Conservation (phyloP, 1,140 invertebrate species). For the Holotrichia oblita region DNA sequence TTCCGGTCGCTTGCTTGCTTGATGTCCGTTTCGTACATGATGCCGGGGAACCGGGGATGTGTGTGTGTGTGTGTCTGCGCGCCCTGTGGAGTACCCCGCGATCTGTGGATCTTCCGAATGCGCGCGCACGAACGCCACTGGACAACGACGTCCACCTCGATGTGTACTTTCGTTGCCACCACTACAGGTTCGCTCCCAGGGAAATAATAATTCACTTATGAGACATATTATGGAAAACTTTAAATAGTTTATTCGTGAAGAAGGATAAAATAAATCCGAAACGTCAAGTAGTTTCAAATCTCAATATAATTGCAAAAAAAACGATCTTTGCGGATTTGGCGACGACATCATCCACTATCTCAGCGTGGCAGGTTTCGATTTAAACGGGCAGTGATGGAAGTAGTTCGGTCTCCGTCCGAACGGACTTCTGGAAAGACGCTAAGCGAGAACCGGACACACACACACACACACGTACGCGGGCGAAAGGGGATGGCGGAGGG, state of each 20-base stretch:
- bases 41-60: neutral
- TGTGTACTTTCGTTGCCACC: neutral
- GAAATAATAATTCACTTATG: conserved; percentile 28
- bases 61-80: too few species aligned
- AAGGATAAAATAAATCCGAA: too few species aligned
- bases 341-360: too few species aligned
- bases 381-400: conserved; percentile 56
- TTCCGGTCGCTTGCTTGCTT: neutral
- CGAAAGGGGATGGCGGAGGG: neutral
- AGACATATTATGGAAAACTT: too few species aligned
- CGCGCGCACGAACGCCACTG: conserved; percentile 27
- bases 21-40: neutral
- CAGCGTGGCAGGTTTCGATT: conserved; percentile 59
- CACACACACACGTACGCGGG: too few species aligned
- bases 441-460: neutral
- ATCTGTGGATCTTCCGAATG: neutral
- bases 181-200: neutral
- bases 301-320: too few species aligned
- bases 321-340: too few species aligned
- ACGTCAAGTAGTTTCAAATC: too few species aligned
- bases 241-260: too few species aligned
- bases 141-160: conserved; percentile 29
- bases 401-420: neutral
- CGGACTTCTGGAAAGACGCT: neutral
- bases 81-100: conserved; percentile 38